Base-by-base conservation (phyloP, 2,113 vertebrate species). In the Gymnocephalus cernua region DNA sequence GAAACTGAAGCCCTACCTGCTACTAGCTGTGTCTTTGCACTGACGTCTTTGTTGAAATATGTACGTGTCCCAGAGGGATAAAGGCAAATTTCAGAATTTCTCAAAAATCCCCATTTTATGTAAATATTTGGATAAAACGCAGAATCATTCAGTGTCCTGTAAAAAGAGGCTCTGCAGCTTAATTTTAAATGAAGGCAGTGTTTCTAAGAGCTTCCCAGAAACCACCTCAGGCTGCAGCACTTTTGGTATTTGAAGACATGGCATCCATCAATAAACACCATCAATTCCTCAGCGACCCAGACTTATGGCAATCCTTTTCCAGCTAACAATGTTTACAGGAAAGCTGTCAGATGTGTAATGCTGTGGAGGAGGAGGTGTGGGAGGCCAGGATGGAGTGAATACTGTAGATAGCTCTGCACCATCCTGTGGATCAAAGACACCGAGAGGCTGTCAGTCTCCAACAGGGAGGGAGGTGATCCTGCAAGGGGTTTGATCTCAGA, bases 241-340 rank as follows among this genome's bases (percentile, higher is more conserved):
- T 14, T 2, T 15, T 48, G 25, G 74, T n/a, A 35, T 74, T 74
- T 23, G 6, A 27, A 61, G 35, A 9, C 59, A 21, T 13, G 3
- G 19, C n/a, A 3, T 56, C 50, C n/a, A 10, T 73, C 85, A 15
- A 19, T 12, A 77, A 75, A 57, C 56, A 38, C 1, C 3, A 79
- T 72, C 76, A 3, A 25, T 63, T 56, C 56, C 66, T 51, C 53
- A 1, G 10, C 12, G 41, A 50, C 54, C 25, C 13, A 15, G 14
- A 57, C 21, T 69, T 27, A 41, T 54, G 41, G 58, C 51, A 77
- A 41, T 67, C 54, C 47, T 74, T 56, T 63, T 58, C 41, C 73
- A 77, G 77, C 85, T 68, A 59, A 64, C 6, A 35, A 68, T 69
- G 73, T 73, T 77, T 80, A 18, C 56, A 59, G 81, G 67, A 15